Evolutionary conservation across 2,113 vertebrate genomes (phyloP).

Genomic region (Leuciscus idus): DNA sequence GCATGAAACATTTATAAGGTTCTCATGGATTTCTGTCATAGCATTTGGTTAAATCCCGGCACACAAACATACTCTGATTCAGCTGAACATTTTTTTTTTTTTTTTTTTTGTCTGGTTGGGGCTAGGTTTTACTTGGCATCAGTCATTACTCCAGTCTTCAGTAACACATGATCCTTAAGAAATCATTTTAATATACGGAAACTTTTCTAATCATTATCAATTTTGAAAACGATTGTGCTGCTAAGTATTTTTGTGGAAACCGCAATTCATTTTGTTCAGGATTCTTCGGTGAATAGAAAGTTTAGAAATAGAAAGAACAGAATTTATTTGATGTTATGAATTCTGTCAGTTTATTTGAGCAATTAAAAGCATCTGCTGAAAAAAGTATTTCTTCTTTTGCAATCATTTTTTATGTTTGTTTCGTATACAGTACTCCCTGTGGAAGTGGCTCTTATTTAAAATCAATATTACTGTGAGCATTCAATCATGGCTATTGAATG

Average conservation of each 20-base stretch:
- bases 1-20: background rate
- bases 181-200: no score
- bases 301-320: background rate
- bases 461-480: constrained; percentile 16
- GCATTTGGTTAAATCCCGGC: background rate
- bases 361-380: background rate
- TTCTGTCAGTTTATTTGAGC: background rate
- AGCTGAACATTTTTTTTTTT: background rate
- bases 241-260: background rate
- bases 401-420: background rate
- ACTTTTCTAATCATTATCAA: no score
- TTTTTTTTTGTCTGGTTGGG: background rate
- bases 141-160: no score
- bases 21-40: background rate
- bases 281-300: background rate
- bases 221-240: no score
- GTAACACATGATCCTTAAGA: no score
- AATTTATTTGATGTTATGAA: background rate
- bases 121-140: background rate
- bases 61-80: background rate
- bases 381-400: background rate
- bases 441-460: background rate
- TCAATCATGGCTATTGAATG: constrained; percentile 19
- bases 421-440: background rate
- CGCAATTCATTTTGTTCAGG: no score